Evolutionary conservation across 2,888 invertebrate genomes (phyloP).

Genomic region (Pammene fasciana): DNA sequence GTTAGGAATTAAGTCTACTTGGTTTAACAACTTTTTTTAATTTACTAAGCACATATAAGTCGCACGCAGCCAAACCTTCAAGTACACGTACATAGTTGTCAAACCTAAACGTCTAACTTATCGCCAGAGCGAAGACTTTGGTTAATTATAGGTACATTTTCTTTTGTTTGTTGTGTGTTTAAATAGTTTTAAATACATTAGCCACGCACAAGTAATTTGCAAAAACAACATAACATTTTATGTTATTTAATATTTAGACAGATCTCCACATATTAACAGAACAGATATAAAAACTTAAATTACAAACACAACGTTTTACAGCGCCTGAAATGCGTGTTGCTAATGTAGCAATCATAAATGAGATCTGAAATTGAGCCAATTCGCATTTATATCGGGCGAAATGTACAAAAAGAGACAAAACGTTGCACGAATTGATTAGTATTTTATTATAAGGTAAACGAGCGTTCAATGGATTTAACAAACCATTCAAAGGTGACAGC

Average conservation of each 20-base stretch:
- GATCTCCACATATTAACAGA: slow-evolving; percentile 17
- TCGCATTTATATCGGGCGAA: slow-evolving; percentile 52
- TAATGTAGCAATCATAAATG: slow-evolving; percentile 59
- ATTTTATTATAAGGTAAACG: slow-evolving; percentile 49
- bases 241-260: slow-evolving; percentile 7
- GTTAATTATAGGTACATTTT: no score
- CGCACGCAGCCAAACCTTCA: no score
- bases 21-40: no score
- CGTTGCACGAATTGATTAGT: slow-evolving; percentile 44
- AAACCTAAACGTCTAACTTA: no score
- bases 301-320: slow-evolving; percentile 45
- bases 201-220: background rate
- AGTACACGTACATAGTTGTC: no score
- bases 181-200: no score
- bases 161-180: no score
- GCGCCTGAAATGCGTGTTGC: slow-evolving; percentile 53
- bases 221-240: background rate
- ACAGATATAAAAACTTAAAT: slow-evolving; percentile 45
- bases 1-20: no score
- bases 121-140: no score
- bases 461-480: slow-evolving; percentile 50
- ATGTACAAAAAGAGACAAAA: slow-evolving; percentile 38
- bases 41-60: no score
- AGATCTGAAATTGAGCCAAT: slow-evolving; percentile 61
- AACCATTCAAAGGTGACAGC: slow-evolving; percentile 57